phyloP scores from a whole-genome alignment of 2,113 vertebrate species.

The sheep (Ovis aries) region ARS-UI_Ramb_v3.0 NC_056054.1:56654001-56654500 shows the following conservation, averaged over 20 bases:
- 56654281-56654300: constrained; percentile 43
- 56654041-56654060: not conserved
- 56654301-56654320: constrained; percentile 48
- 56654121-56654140: constrained; percentile 27
- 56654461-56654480: constrained; percentile 29
- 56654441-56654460: constrained; percentile 54
- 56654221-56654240: constrained; percentile 41
- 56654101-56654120: not conserved
- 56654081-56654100: not conserved
- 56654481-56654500: constrained; percentile 30
- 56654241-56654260: constrained; percentile 45
- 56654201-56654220: constrained; percentile 62
- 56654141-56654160: constrained; percentile 56
- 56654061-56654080: not conserved
- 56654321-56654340: constrained; percentile 42
- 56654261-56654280: constrained; percentile 59
- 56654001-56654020: not conserved
- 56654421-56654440: constrained; percentile 2
- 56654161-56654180: constrained; percentile 45
- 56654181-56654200: constrained; percentile 50
- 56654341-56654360: constrained; percentile 36
- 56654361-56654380: constrained; percentile 46
- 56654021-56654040: not conserved
- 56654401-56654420: not conserved
- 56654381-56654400: constrained; percentile 46